These are phyloP conservation scores for Stenodema calcarata DNA, from an alignment of 2,888 invertebrate species.

Conservation along the genomic window DNA sequence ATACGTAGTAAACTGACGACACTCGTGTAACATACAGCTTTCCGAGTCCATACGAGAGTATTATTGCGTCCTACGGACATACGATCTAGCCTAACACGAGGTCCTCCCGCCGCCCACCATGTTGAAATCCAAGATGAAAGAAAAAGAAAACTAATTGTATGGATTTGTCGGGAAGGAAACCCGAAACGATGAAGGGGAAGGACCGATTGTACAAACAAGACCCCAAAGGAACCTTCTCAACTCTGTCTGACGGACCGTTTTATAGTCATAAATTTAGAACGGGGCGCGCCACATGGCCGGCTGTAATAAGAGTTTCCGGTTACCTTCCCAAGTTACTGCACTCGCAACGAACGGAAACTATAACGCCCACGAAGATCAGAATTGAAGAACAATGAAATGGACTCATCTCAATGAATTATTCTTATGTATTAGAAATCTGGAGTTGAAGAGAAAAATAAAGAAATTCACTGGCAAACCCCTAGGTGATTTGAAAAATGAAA, in stretches of 20 bases:
- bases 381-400: too few species aligned
- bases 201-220: conserved; percentile 46
- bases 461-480: too few species aligned
- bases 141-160: conserved; percentile 51
- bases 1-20: not conserved
- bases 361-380: too few species aligned
- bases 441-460: too few species aligned
- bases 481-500: too few species aligned
- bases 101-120: conserved; percentile 17
- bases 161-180: conserved; percentile 46
- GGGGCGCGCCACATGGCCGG: conserved; percentile 24
- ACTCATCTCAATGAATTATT: too few species aligned
- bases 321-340: not conserved
- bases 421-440: too few species aligned
- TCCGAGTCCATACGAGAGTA: not conserved
- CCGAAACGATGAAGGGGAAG: conserved; percentile 26
- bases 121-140: conserved; percentile 44
- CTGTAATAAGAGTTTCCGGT: conserved; percentile 7
- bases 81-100: not conserved
- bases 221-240: conserved; percentile 26
- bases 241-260: conserved; percentile 26
- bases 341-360: not conserved
- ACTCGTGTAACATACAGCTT: not conserved
- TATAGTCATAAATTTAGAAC: conserved; percentile 39
- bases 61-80: not conserved